Base-by-base conservation (phyloP, 2,888 invertebrate species). In the Lasioglossum malachurum region DNA sequence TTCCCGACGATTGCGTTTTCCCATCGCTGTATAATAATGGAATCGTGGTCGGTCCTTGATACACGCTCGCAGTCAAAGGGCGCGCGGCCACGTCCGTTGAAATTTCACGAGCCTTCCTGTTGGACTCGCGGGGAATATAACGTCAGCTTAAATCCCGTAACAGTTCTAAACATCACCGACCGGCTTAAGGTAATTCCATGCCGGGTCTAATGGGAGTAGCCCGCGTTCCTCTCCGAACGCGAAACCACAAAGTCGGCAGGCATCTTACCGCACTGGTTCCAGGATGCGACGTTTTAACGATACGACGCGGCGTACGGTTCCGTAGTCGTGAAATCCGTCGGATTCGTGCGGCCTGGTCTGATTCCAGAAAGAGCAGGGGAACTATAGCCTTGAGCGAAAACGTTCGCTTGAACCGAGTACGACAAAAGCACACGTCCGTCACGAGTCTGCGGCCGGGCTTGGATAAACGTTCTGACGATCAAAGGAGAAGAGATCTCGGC, bases 151-250 rank as follows among this genome's bases (percentile, higher is more conserved):
- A 89, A 90, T 86, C 88, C 88, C 53, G 44, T 64, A 80, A 82
- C 88, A 90, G 90, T 90, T 85, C 88, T 90, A 89, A 89, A 89
- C 88, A 90, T 90, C 88, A 78, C 75, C 87, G 83, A 87, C 71
- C 88, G 79, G 90, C 87, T 89, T 87, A 90, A 79, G 82, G 84
- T 90, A 90, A 90, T 90, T 90, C 90, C 90, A 46, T 83, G 87
- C 72, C 73, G 35, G 73, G 76, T 87, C 80, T 87, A 88, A 87
- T 82, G 73, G 84, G 80, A 89, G 75, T 84, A 76, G 67, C 75
- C 57, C 23, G 75, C 78, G 84, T 78, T 78, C 23, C 84, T 82
- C 74, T 73, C 80, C 53, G 82, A 84, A 90, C 80, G 83, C 44
- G 82, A 80, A 77, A 85, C 90, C 89, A 80, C 89, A 88, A 87